Base-by-base conservation (phyloP, 2,888 invertebrate species). In the Griposia aprilina region DNA sequence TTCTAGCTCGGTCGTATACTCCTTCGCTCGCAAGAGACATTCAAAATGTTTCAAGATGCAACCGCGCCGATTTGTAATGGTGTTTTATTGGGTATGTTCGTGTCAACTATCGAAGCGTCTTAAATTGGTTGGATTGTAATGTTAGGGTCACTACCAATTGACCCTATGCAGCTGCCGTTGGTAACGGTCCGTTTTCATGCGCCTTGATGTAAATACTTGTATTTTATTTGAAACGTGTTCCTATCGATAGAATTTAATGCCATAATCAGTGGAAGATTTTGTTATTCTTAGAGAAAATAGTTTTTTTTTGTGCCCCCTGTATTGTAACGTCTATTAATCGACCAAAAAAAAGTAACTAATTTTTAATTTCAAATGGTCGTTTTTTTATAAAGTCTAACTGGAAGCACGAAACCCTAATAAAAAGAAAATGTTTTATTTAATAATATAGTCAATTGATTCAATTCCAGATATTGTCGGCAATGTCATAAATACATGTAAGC, bases 131-230 rank as follows among this genome's bases (percentile, higher is more conserved):
- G 91, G 91, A 90, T 93, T 94, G 90, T 91, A 92, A 91, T 92
- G 90, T 93, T 91, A 93, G 94, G 96, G 96, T 96, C 96, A 96
- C 90, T 92, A 87, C 88, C 93, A 96, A 95, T 96, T 96, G 93
- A 96, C 96, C 96, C 92, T 81, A 91, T 92, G 94, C 95, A 95
- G 96, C 96, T 94, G 96, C 93, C 91, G 92, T 86, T 87, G 87
- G 90, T 90, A 91, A 90, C 93, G 90, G 90, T 92, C 91, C 90
- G 91, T 93, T 94, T 93, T 90, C 91, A 93, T 93, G 90, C 90
- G 91, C 89, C 92, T 92, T 90, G 90, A 90, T 90, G 93, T 92
- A 93, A 93, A 91, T 89, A 88, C 81, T 87, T 85, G 84, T 87
- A 84, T 90, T 90, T 87, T 85, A 84, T 86, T 83, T 78, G 68